Base-by-base conservation (phyloP, 1,140 invertebrate genomes). In the Neoseiulus cucumeris region DNA sequence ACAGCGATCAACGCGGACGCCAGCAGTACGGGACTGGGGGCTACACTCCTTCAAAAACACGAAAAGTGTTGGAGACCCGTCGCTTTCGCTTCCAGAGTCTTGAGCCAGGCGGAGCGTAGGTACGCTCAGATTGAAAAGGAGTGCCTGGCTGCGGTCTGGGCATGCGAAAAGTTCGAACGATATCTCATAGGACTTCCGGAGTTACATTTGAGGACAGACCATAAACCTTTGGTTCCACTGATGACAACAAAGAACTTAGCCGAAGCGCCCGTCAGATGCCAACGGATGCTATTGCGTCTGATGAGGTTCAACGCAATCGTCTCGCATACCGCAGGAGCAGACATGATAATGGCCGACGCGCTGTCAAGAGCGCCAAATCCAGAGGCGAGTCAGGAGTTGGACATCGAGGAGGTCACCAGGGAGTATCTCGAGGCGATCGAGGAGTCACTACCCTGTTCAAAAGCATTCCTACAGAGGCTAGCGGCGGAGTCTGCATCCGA, bases 81-180 rank as follows among this genome's bases (percentile, higher is more conserved):
- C n/a, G n/a, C n/a, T n/a, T n/a, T n/a, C n/a, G n/a, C n/a, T n/a
- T n/a, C n/a, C n/a, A n/a, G n/a, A n/a, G n/a, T n/a, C n/a, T n/a
- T n/a, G n/a, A 67, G 42, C 4, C 2, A 64, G 28, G 18, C 64
- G 7, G 68, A 70, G 39, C 4, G 64, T 28, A 28, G 64, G 22
- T 70, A 67, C 41, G 65, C 68, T 42, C 29, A 65, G 64, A 70
- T 66, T 20, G 66, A 70, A 42, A 30, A 55, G 64, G 68, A 70
- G 39, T 42, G 67, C 22, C 30, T 70, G 28, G 69, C 68, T 4
- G 64, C 69, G 14, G n/a, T 65, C n/a, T 68, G 29, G 41, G 69
- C 51, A 25, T 25, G 65, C 14, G 68, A 70, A 64, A 67, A 70
- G 44, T 73, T 71, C 44, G 42, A 69, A 41, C 30, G 71, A 18